Evolutionary conservation across 2,888 invertebrate species (phyloP).

Genomic region (Odontocolon sp.): DNA sequence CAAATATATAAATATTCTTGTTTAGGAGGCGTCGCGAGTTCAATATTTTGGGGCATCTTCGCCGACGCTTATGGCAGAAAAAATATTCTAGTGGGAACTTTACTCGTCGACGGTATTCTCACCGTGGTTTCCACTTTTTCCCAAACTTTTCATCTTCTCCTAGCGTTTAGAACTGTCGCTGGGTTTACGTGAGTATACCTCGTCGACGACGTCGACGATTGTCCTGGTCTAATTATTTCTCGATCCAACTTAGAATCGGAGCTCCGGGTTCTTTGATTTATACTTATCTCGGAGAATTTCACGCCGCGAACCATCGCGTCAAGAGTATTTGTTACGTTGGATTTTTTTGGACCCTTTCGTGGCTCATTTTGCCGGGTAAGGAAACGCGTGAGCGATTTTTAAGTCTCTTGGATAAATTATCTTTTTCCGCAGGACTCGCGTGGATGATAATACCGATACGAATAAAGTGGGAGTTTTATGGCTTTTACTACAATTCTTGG

Average conservation of each 20-base stretch:
- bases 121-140: constrained; percentile 84
- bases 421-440: constrained; percentile 83
- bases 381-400: not conserved
- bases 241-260: no score
- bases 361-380: constrained; percentile 84
- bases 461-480: constrained; percentile 69
- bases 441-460: constrained; percentile 86
- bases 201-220: no score
- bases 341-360: constrained; percentile 85
- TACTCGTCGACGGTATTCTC: constrained; percentile 82
- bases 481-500: constrained; percentile 87
- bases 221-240: no score
- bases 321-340: constrained; percentile 85
- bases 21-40: constrained; percentile 86
- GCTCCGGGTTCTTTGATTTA: constrained; percentile 85
- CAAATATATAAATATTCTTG: constrained; percentile 11
- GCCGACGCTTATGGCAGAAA: constrained; percentile 89
- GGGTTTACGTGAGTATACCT: constrained; percentile 83
- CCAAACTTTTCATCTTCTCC: constrained; percentile 83
- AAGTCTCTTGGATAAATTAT: not conserved
- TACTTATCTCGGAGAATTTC: constrained; percentile 86
- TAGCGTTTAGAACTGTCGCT: constrained; percentile 85
- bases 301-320: constrained; percentile 83
- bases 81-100: constrained; percentile 82
- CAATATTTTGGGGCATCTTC: constrained; percentile 90